Evolutionary conservation across 2,113 vertebrate genomes (phyloP), one percentile per base, ranked within the genome.

Genomic region (Symphodus melops): DNA sequence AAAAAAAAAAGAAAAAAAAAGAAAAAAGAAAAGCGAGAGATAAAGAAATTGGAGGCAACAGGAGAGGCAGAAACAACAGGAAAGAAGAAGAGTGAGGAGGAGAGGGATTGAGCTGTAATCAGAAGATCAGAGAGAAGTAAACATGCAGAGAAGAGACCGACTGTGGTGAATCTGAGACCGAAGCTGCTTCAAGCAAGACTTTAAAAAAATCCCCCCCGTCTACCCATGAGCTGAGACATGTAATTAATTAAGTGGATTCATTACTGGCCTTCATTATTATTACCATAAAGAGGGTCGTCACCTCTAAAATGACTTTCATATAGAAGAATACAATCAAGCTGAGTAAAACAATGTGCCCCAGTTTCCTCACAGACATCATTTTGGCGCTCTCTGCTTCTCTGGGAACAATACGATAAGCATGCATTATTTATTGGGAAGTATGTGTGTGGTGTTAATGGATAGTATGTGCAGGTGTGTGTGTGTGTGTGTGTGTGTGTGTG

Each of bases 381-480:
- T n/a, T 33, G 42, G 1, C 52, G 44, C 74, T 58, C 70, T 21
- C 42, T 41, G 57, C 65, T 36, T 80, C 70, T 84, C 65, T 10
- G 48, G 78, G 63, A 83, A 86, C 69, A 77, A 83, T 83, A 44
- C 28, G 63, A 64, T 57, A 64, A 68, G 54, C 80, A 85, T 92
- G 81, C 78, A 92, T 92, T 89, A 89, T 90, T 91, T 87, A 90
- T 84, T 44, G 37, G 21, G 64, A 75, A 77, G 60, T 66, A 68
- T n/a, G 62, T 51, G 60, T 75, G 76, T 59, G 59, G 58, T 64
- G 67, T 60, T 5, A 83, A 75, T 65, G 68, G 62, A 68, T 61
- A 62, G 58, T 44, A 60, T 65, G 53, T 25, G 41, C 55, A 66
- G 57, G 21, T 1, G 39, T 39, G 72, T 36, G 10, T 6, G 11